These are phyloP conservation scores for Nerophis lumbriciformis DNA, from an alignment of 2,113 vertebrate genomes.

Conservation along the genomic window DNA sequence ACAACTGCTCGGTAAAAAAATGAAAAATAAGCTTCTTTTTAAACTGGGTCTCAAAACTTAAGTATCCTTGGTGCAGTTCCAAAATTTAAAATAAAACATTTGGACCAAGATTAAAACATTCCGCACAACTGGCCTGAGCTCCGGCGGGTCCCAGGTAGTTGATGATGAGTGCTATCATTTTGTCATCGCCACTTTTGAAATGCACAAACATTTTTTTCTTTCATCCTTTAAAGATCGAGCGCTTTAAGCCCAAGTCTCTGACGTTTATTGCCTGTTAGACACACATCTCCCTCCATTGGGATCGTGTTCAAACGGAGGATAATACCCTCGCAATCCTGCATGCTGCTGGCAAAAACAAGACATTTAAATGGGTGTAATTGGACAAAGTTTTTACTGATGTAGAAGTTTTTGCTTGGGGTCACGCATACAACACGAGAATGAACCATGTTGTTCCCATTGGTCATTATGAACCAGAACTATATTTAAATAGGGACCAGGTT, in stretches of 20 bases:
- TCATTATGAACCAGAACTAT: background rate
- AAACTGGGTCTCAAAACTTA: no score
- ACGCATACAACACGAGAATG: background rate
- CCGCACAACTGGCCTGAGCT: no score
- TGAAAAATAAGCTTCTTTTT: no score
- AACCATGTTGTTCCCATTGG: conserved; percentile 4
- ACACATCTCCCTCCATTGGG: background rate
- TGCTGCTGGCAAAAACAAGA: conserved; percentile 2
- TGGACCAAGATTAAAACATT: background rate
- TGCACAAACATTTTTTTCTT: background rate
- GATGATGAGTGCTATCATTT: background rate
- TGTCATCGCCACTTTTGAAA: background rate
- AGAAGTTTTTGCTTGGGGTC: background rate
- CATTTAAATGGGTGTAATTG: background rate
- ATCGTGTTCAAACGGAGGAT: conserved; percentile 3
- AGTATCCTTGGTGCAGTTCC: no score
- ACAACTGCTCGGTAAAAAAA: no score
- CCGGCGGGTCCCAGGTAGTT: background rate
- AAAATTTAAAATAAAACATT: no score
- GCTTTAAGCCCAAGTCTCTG: background rate
- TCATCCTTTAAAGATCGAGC: background rate
- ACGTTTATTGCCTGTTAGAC: conserved; percentile 4
- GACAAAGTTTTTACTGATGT: conserved; percentile 1
- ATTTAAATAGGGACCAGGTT: background rate
- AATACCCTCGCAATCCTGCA: conserved; percentile 1